Evolutionary conservation across 2,113 vertebrate species (phyloP).

Genomic region (Pangasianodon hypophthalmus): DNA sequence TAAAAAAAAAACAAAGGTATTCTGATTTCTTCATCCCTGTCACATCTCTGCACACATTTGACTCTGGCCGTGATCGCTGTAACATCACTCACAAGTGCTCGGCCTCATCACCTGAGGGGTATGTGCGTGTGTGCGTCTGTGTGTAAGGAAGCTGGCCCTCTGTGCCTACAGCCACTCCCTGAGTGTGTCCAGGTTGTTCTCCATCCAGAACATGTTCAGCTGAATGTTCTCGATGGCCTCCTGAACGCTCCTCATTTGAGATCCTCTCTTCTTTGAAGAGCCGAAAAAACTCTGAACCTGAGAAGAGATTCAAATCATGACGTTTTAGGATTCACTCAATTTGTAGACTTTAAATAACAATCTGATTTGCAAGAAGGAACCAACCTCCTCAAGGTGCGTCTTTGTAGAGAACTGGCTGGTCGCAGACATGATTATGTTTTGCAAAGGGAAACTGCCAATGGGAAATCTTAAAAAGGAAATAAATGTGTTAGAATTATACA

Average conservation of each 20-base stretch:
- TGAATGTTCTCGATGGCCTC: constrained; percentile 87
- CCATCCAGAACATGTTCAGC: constrained; percentile 88
- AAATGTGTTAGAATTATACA: background rate
- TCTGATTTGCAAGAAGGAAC: constrained; percentile 50
- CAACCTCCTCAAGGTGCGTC: constrained; percentile 82
- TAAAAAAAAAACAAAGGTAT: background rate
- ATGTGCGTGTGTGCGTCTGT: background rate
- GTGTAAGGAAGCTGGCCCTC: constrained; percentile 40
- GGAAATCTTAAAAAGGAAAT: constrained; percentile 76
- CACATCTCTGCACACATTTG: constrained; percentile 34
- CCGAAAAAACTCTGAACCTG: constrained; percentile 89
- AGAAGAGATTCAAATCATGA: background rate
- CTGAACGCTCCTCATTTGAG: constrained; percentile 81
- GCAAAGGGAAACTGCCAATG: constrained; percentile 84
- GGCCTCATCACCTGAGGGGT: constrained; percentile 63
- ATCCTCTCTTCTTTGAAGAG: constrained; percentile 79
- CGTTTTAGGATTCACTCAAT: background rate
- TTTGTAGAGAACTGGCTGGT: constrained; percentile 88
- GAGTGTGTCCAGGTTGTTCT: constrained; percentile 78
- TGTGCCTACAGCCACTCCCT: constrained; percentile 72
- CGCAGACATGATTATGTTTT: constrained; percentile 79
- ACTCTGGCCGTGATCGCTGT: constrained; percentile 23
- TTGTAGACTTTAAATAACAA: background rate
- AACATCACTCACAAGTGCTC: constrained; percentile 51
- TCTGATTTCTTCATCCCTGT: background rate